Evolutionary conservation across 1,140 invertebrate genomes (phyloP).

Genomic region (Artemia franciscana): DNA sequence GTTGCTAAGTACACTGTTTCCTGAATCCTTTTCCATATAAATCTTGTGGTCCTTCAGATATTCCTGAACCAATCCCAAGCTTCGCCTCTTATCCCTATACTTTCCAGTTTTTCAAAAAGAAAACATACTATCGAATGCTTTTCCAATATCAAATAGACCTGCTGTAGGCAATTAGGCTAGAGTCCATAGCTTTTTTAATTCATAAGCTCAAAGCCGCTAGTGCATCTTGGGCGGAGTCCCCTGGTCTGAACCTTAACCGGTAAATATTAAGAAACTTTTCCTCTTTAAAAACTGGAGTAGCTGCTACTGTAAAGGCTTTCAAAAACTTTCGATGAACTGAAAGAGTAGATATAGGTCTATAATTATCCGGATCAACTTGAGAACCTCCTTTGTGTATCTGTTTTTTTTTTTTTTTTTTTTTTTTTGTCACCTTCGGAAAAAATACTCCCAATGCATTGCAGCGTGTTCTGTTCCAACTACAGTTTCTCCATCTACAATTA

Average conservation of each 20-base stretch:
- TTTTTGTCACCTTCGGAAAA: not conserved
- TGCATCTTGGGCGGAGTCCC: too few relatives aligned
- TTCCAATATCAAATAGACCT: not conserved
- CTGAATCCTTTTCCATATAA: too few relatives aligned
- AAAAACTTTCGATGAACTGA: not conserved
- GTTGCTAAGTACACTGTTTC: too few relatives aligned
- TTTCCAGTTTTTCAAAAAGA: too few relatives aligned
- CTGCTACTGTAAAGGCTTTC: not conserved
- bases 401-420: not conserved
- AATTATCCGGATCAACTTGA: not conserved
- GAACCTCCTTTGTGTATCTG: not conserved
- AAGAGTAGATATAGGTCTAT: not conserved
- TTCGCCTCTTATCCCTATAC: too few relatives aligned
- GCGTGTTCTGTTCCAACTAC: not conserved
- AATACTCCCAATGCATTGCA: not conserved
- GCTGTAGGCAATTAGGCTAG: not conserved
- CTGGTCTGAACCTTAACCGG: not conserved
- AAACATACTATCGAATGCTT: too few relatives aligned
- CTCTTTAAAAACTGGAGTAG: not conserved
- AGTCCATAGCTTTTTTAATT: not conserved
- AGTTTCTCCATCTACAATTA: not conserved
- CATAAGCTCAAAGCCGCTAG: not conserved
- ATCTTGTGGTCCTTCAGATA: too few relatives aligned
- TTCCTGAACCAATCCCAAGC: too few relatives aligned
- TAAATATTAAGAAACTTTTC: not conserved